Evolutionary conservation across 2,113 vertebrate species (phyloP).

Genomic region (Cyanoderma ruficeps): DNA sequence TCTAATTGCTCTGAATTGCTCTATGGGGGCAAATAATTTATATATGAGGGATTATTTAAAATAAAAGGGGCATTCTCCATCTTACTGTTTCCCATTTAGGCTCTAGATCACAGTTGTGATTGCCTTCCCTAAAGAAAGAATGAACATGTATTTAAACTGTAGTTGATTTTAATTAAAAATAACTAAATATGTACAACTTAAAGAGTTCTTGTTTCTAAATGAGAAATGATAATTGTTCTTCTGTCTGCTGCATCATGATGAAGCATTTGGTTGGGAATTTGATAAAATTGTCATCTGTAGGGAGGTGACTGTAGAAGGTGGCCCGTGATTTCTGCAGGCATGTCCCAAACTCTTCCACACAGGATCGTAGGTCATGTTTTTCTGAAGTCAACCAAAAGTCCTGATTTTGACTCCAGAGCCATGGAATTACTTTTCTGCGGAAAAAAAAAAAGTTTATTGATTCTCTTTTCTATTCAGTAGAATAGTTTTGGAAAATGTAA

Average conservation of each 20-base stretch:
- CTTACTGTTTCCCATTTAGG: neutral
- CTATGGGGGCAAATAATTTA: constrained; percentile 18
- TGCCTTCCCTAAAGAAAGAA: neutral
- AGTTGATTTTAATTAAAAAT: constrained; percentile 35
- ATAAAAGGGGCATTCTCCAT: neutral
- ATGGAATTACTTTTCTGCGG: neutral
- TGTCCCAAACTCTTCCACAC: neutral
- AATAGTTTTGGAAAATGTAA: neutral
- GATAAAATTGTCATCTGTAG: neutral
- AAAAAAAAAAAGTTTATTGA: neutral
- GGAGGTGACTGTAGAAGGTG: neutral
- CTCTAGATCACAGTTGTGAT: neutral
- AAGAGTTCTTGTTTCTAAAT: constrained; percentile 9
- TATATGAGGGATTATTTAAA: constrained; percentile 25
- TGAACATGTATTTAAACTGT: neutral
- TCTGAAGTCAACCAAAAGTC: neutral
- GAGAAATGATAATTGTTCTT: neutral
- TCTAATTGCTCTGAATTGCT: constrained; percentile 38
- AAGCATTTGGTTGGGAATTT: neutral
- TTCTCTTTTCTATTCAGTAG: neutral
- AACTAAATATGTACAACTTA: neutral
- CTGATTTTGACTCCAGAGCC: neutral
- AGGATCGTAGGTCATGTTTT: neutral
- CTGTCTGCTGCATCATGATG: neutral
- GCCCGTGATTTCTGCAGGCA: neutral